Percentiles rank a stretch among this genome's conserved stretches.
phyloP scores from a whole-genome alignment of 2,888 invertebrate species.

The Bellardia bayeri region DNA sequence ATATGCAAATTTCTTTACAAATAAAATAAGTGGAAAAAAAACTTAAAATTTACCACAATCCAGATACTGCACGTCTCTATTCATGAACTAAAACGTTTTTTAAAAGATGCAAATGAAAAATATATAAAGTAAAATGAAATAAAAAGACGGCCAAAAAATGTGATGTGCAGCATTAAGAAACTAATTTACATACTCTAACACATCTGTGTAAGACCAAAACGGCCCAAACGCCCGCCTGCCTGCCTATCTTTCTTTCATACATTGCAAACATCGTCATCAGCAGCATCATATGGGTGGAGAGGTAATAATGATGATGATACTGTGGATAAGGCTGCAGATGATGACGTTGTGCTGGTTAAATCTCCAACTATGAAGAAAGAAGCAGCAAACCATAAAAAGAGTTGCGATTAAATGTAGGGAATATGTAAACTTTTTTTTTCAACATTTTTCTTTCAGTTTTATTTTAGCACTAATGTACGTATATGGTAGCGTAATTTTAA shows the following conservation, averaged over 20 bases:
- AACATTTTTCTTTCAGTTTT: neutral
- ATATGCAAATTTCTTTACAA: constrained; percentile 59
- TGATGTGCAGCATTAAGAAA: constrained; percentile 33
- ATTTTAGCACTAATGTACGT: neutral
- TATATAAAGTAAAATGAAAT: neutral
- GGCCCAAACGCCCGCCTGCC: neutral
- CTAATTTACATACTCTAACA: neutral
- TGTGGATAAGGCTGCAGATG: constrained; percentile 32
- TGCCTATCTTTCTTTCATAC: constrained; percentile 14
- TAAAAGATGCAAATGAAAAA: constrained; percentile 28
- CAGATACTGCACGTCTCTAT: constrained; percentile 36
- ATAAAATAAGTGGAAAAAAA: constrained; percentile 24
- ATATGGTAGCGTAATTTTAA: neutral
- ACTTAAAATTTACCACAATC: constrained; percentile 51
- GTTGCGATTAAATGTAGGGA: constrained; percentile 54
- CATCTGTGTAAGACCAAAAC: neutral
- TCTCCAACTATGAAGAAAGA: neutral
- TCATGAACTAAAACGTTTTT: constrained; percentile 52
- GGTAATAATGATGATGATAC: constrained; percentile 1
- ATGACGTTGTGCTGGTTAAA: constrained; percentile 26
- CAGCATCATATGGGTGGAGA: constrained; percentile 41
- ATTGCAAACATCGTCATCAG: neutral
- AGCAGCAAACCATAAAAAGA: constrained; percentile 36
- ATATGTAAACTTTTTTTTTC: constrained; percentile 27
- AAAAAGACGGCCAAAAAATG: constrained; percentile 23